A percentile compares a stretch with the other conserved stretches of the same genome.
phyloP scores from a whole-genome alignment of 2,888 invertebrate genomes.

The Temnothorax unifasciatus region DNA sequence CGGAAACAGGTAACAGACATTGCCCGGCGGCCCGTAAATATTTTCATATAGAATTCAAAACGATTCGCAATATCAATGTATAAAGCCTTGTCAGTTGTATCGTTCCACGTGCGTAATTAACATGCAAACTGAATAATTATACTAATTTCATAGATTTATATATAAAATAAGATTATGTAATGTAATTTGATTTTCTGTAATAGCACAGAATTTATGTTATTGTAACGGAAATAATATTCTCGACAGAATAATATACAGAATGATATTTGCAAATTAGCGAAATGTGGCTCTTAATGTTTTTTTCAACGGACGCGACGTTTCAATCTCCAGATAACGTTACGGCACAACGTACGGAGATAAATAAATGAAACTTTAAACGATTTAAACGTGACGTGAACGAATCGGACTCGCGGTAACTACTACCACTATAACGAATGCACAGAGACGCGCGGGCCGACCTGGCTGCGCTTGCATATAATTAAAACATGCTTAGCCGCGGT shows the following conservation, averaged over 20 bases:
- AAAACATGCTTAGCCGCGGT: conserved; percentile 72
- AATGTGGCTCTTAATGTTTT: background rate
- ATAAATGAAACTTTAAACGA: conserved; percentile 26
- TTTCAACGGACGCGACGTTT: background rate
- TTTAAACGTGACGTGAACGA: conserved; percentile 32
- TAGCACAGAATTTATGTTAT: background rate
- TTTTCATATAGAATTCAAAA: conserved; percentile 11
- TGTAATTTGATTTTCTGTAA: background rate
- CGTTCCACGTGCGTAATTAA: conserved; percentile 12
- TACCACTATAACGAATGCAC: background rate
- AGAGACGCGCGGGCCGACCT: conserved; percentile 9
- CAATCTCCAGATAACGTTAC: background rate
- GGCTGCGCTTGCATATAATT: conserved; percentile 70
- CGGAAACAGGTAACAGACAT: conserved; percentile 21
- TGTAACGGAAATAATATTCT: background rate
- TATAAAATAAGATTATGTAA: background rate
- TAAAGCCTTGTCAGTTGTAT: background rate
- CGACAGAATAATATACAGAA: background rate
- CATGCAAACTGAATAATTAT: conserved; percentile 10
- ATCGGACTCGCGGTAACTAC: conserved; percentile 20
- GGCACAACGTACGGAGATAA: conserved; percentile 3
- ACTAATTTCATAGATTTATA: conserved; percentile 1
- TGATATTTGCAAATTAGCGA: conserved; percentile 11
- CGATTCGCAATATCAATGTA: background rate
- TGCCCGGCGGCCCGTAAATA: conserved; percentile 19